These are phyloP conservation scores for Heliconius aoede DNA, from an alignment of 2,888 invertebrate species.

Conservation along the genomic window DNA sequence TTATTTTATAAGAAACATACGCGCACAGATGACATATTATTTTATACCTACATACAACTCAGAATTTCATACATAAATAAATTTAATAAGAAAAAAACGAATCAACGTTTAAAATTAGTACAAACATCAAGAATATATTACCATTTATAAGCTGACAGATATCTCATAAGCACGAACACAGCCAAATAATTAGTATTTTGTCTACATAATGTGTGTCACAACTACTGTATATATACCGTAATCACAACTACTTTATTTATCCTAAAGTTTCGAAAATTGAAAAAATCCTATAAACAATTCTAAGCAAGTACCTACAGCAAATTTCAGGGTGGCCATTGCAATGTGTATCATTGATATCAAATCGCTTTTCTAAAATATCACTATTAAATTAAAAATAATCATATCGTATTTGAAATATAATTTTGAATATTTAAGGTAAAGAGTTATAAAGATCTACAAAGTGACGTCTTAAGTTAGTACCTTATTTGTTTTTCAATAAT, in stretches of 20 bases:
- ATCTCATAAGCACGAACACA: conserved; percentile 11
- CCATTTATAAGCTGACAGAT: neutral
- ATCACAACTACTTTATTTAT: conserved; percentile 24
- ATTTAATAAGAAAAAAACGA: neutral
- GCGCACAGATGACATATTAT: neutral
- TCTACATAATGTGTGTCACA: conserved; percentile 12
- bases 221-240: conserved; percentile 19
- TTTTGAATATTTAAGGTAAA: too few relatives aligned
- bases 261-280: neutral
- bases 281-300: neutral
- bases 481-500: neutral
- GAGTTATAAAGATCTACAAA: neutral
- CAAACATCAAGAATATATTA: conserved; percentile 11
- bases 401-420: neutral
- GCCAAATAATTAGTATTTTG: neutral
- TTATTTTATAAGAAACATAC: neutral
- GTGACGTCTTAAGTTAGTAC: neutral
- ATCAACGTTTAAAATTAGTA: neutral
- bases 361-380: neutral
- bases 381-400: neutral
- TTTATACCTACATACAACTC: neutral
- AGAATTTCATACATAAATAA: neutral
- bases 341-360: too few relatives aligned
- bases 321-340: neutral
- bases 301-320: too few relatives aligned